These are phyloP conservation scores for Bathybates hornii DNA, from an alignment of 2,113 vertebrate genomes.

Conservation along the genomic window DNA sequence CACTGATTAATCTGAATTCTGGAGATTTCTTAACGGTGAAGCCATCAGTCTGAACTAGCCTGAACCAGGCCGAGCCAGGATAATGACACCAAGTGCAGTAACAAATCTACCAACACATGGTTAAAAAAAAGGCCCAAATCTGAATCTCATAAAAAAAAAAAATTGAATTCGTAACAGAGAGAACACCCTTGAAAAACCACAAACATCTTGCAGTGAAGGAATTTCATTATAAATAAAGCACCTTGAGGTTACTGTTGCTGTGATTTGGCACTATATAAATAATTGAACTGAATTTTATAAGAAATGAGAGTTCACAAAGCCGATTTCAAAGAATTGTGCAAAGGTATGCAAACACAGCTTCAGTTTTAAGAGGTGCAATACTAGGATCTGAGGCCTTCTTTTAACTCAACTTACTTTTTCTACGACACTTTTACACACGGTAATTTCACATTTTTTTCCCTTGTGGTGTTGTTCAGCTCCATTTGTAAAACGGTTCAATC, in stretches of 20 bases:
- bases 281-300: not conserved
- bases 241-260: not conserved
- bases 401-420: not conserved
- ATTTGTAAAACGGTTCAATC: not conserved
- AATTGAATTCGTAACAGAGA: accelerated
- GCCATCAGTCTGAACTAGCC: not conserved
- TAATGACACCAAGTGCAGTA: not conserved
- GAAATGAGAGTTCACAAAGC: not conserved
- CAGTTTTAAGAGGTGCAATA: accelerated
- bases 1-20: not conserved
- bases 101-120: not conserved
- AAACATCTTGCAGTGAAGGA: not conserved
- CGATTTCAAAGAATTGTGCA: not conserved
- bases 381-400: not conserved
- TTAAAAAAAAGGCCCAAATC: accelerated
- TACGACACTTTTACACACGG: accelerated
- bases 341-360: not conserved
- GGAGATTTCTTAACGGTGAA: not conserved
- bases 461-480: not conserved
- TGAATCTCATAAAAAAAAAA: not conserved
- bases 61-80: not conserved
- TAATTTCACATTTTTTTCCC: accelerated
- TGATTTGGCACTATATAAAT: not conserved
- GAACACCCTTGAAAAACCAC: not conserved
- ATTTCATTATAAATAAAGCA: not conserved